These are phyloP conservation scores for Nowickia ferox DNA, from an alignment of 2,888 invertebrate genomes.

Conservation along the genomic window DNA sequence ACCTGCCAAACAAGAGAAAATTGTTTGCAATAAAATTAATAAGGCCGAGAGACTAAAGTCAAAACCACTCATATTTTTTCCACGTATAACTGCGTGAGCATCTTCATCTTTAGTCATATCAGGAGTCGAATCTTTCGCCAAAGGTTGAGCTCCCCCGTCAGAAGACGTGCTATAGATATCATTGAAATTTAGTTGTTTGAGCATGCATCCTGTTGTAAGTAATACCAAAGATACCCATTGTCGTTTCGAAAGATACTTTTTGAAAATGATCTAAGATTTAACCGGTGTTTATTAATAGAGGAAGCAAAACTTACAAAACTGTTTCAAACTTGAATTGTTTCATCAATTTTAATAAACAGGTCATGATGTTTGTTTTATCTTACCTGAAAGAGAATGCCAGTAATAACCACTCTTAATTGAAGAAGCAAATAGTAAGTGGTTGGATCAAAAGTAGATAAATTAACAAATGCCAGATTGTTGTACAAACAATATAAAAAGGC, in stretches of 20 bases:
- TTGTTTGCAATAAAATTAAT: conserved; percentile 90
- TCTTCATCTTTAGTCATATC: not conserved
- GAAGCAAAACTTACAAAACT: too few species aligned
- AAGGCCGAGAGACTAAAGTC: conserved; percentile 86
- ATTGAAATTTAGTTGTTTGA: conserved; percentile 90
- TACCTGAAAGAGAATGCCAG: conserved; percentile 96
- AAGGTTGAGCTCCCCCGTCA: conserved; percentile 75
- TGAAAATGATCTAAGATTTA: conserved; percentile 89
- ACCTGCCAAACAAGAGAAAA: conserved; percentile 96
- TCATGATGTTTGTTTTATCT: conserved; percentile 50
- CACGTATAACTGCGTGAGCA: conserved; percentile 52
- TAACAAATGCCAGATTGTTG: conserved; percentile 96
- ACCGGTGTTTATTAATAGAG: not conserved
- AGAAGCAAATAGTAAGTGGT: conserved; percentile 96
- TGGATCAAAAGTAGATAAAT: conserved; percentile 95
- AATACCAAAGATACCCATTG: conserved; percentile 96
- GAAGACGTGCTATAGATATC: conserved; percentile 77
- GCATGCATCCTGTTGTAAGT: conserved; percentile 94
- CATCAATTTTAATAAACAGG: not conserved
- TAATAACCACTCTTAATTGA: conserved; percentile 95
- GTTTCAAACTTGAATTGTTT: too few species aligned
- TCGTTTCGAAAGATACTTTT: conserved; percentile 89
- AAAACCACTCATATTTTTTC: conserved; percentile 82
- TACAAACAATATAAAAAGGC: conserved; percentile 96
- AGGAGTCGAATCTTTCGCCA: conserved; percentile 66